A percentile compares a stretch with the other conserved stretches of the same genome.
Evolutionary conservation across 2,113 vertebrate genomes (phyloP).

Genomic region (Macrotis lagotis): DNA sequence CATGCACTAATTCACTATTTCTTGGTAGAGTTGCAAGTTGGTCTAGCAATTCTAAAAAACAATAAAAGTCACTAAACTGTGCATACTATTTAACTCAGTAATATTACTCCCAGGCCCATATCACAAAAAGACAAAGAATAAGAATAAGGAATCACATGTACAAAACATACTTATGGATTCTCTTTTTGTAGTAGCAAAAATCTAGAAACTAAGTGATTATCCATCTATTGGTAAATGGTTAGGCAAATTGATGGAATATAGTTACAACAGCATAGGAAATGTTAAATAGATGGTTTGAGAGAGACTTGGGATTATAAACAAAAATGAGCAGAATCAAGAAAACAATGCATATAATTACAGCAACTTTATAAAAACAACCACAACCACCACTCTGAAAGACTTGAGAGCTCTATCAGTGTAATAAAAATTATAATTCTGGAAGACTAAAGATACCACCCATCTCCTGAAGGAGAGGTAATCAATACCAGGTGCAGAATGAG

Average conservation of each 20-base stretch:
- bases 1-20: background rate
- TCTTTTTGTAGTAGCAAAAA: background rate
- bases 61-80: background rate
- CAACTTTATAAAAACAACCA: no score
- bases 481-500: background rate
- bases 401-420: background rate
- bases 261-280: background rate
- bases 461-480: background rate
- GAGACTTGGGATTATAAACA: no score
- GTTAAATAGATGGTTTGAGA: no score
- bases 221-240: background rate
- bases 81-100: no score
- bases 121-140: background rate
- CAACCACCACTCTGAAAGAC: no score
- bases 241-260: background rate
- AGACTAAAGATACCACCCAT: background rate
- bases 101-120: background rate
- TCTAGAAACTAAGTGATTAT: background rate
- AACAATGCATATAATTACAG: no score
- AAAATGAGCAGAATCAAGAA: no score
- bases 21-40: background rate
- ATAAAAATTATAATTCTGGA: background rate
- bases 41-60: background rate
- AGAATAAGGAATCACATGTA: background rate
- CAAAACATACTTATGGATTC: background rate